Percentiles rank a stretch among this genome's conserved stretches.
These are phyloP conservation scores for Chironomus riparius DNA, from an alignment of 2,888 invertebrate genomes.

Conservation along the genomic window DNA sequence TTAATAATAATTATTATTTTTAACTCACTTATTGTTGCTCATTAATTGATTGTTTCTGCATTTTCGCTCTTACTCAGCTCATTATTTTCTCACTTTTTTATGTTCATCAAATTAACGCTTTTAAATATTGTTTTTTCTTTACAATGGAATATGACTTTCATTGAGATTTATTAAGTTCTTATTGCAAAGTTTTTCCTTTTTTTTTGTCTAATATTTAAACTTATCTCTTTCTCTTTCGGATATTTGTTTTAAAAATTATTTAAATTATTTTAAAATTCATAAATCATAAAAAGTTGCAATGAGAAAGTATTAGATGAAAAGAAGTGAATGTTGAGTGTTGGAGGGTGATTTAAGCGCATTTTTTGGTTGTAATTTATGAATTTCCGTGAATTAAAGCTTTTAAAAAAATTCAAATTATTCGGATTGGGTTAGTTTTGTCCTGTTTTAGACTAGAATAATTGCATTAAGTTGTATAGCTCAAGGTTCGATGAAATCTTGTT, in stretches of 20 bases:
- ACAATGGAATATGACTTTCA: slow-evolving; percentile 4
- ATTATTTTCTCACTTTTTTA: neutral
- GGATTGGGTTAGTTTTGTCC: too few relatives aligned
- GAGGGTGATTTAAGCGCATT: neutral
- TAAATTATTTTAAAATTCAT: neutral
- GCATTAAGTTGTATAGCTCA: too few relatives aligned
- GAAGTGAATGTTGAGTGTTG: too few relatives aligned
- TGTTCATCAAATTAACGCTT: neutral
- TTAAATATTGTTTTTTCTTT: neutral
- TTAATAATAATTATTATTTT: too few relatives aligned
- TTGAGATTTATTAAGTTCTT: slow-evolving; percentile 3
- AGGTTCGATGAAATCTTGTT: too few relatives aligned
- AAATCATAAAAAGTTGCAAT: neutral
- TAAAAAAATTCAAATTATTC: too few relatives aligned
- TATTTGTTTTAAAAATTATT: too few relatives aligned
- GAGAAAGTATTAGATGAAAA: neutral
- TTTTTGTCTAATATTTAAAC: neutral
- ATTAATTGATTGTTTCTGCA: neutral
- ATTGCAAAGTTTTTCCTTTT: neutral
- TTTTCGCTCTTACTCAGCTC: neutral
- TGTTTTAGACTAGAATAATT: too few relatives aligned
- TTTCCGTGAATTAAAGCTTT: too few relatives aligned
- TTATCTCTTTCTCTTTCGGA: neutral
- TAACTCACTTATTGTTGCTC: too few relatives aligned
- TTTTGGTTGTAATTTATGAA: neutral